Evolutionary conservation across 2,113 vertebrate genomes (phyloP).

Genomic region (Lagopus muta): DNA sequence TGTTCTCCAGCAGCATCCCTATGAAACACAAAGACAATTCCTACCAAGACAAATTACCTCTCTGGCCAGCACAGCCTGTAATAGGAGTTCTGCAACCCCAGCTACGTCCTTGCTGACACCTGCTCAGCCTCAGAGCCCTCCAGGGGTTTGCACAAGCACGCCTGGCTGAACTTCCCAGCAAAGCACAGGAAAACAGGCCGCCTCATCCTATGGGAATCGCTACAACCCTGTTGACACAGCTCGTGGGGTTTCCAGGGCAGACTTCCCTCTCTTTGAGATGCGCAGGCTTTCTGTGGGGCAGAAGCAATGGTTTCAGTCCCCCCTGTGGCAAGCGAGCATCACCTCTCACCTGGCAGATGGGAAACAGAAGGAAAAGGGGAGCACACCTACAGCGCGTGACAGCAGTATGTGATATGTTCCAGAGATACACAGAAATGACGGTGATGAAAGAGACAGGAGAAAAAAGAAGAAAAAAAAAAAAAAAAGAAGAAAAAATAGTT

Average conservation of each 20-base stretch:
- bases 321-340: background rate
- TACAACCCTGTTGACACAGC: background rate
- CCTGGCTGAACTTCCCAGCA: background rate
- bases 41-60: background rate
- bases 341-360: background rate
- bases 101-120: slow-evolving; percentile 20
- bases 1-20: background rate
- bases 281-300: background rate
- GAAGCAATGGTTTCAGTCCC: background rate
- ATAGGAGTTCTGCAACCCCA: background rate
- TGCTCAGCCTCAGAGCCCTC: slow-evolving; percentile 21
- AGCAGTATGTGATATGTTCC: slow-evolving; percentile 12
- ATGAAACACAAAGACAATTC: background rate
- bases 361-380: slow-evolving; percentile 6
- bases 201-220: slow-evolving; percentile 12
- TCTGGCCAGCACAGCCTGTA: background rate
- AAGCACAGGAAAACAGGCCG: background rate
- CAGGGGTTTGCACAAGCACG: slow-evolving; percentile 43
- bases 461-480: background rate
- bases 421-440: background rate
- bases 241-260: background rate
- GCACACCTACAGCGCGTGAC: background rate
- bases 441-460: slow-evolving; percentile 47
- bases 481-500: background rate
- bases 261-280: background rate